These are phyloP conservation scores for Chiridota heheva DNA, from an alignment of 35 echinoderm and acorn worm genomes.

Conservation along the genomic window DNA sequence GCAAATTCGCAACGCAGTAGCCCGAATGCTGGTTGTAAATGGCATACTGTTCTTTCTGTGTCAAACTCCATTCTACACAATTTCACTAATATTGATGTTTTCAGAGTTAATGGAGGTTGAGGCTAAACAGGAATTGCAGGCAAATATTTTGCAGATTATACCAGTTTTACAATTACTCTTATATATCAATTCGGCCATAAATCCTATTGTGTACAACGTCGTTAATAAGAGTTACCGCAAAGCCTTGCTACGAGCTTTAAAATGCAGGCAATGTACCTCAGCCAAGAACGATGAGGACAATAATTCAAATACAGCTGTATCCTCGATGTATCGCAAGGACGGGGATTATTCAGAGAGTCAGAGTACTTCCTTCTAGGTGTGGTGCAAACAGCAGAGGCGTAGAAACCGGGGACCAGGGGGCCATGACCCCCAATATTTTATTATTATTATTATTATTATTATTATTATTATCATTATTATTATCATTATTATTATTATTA, in stretches of 20 bases:
- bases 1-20: conserved; percentile 22
- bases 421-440: too few relatives aligned
- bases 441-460: too few relatives aligned
- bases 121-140: background rate
- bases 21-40: conserved; percentile 36
- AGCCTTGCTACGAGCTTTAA: conserved; percentile 21
- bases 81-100: conserved; percentile 2
- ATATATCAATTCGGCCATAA: conserved; percentile 52
- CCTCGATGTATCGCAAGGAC: too few relatives aligned
- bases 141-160: background rate
- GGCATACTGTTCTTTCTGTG: conserved; percentile 50
- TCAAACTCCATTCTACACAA: conserved; percentile 19
- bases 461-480: too few relatives aligned
- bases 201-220: conserved; percentile 42
- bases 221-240: conserved; percentile 40
- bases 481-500: too few relatives aligned
- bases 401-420: too few relatives aligned
- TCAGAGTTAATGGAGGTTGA: background rate
- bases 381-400: too few relatives aligned
- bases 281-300: too few relatives aligned
- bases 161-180: conserved; percentile 15
- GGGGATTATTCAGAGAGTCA: too few relatives aligned
- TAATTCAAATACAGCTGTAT: too few relatives aligned
- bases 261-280: too few relatives aligned
- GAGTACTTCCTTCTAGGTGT: too few relatives aligned